These are phyloP conservation scores for Drosophila dives DNA, from an alignment of 2,888 invertebrate genomes.

Conservation along the genomic window DNA sequence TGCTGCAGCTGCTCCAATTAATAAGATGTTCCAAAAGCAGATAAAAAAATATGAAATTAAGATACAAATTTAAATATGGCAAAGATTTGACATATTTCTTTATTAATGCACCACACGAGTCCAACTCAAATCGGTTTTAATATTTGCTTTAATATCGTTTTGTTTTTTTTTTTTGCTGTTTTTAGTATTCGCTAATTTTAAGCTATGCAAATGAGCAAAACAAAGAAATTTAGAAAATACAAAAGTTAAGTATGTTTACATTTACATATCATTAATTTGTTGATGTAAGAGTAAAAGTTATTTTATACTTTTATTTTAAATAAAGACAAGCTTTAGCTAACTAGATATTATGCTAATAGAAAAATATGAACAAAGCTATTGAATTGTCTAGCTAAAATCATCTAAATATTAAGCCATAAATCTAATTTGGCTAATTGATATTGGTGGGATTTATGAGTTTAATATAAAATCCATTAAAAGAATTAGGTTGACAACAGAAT, in stretches of 20 bases:
- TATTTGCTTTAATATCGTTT: constrained; percentile 35
- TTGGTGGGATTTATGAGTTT: constrained; percentile 37
- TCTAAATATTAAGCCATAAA: not conserved
- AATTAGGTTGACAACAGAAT: constrained; percentile 13
- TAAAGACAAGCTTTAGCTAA: constrained; percentile 4
- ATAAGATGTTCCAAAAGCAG: not conserved
- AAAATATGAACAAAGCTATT: constrained; percentile 2
- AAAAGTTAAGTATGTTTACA: constrained; percentile 26
- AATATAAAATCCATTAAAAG: constrained; percentile 25
- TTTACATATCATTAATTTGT: constrained; percentile 57
- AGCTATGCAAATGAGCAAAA: constrained; percentile 57
- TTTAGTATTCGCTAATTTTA: constrained; percentile 25
- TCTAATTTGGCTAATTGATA: constrained; percentile 3
- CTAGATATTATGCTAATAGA: constrained; percentile 19
- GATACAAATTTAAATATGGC: not conserved
- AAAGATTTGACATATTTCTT: not conserved
- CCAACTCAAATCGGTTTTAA: constrained; percentile 36
- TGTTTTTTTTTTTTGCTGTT: constrained; percentile 10
- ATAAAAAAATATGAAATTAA: not conserved
- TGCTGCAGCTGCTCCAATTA: not conserved
- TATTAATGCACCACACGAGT: constrained; percentile 18
- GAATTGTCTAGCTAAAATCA: constrained; percentile 19
- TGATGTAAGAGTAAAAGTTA: constrained; percentile 75
- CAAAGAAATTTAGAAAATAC: constrained; percentile 64
- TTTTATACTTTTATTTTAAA: constrained; percentile 21